phyloP scores from a whole-genome alignment of 2,797 vertebrate species.

The Acanthiza pusilla region DNA sequence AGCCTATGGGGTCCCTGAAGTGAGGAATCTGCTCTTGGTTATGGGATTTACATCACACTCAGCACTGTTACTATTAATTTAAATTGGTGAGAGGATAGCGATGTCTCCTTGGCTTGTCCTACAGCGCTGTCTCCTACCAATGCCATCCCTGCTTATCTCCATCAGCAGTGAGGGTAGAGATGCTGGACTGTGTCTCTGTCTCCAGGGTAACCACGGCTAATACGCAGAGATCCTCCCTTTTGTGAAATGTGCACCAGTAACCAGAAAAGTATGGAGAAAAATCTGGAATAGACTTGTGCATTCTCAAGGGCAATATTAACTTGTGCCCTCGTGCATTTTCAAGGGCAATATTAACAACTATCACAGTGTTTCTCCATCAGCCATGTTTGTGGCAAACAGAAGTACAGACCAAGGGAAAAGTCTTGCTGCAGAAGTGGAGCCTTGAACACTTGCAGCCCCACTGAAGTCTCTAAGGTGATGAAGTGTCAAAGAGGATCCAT shows the following conservation, averaged over 20 bases:
- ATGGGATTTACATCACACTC: not conserved
- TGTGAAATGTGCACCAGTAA: not conserved
- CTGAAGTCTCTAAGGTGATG: not conserved
- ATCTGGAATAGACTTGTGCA: not conserved
- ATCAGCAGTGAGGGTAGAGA: not conserved
- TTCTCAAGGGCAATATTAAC: not conserved
- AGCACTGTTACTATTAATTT: not conserved
- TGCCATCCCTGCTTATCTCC: not conserved
- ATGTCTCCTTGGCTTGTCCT: not conserved
- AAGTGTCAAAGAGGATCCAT: not conserved
- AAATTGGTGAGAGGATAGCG: not conserved
- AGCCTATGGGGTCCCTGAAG: not conserved
- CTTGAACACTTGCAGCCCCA: not conserved
- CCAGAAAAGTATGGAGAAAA: not conserved
- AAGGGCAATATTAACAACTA: not conserved
- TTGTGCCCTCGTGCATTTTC: not conserved
- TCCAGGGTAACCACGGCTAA: not conserved
- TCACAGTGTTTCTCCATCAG: not conserved
- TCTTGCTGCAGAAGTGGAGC: not conserved
- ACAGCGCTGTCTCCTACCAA: not conserved
- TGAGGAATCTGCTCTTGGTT: not conserved
- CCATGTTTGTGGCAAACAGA: not conserved
- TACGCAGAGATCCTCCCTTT: not conserved
- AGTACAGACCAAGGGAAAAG: not conserved
- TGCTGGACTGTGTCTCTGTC: not conserved